phyloP scores from a whole-genome alignment of 2,797 vertebrate species.

The Passerculus sandwichensis region DNA sequence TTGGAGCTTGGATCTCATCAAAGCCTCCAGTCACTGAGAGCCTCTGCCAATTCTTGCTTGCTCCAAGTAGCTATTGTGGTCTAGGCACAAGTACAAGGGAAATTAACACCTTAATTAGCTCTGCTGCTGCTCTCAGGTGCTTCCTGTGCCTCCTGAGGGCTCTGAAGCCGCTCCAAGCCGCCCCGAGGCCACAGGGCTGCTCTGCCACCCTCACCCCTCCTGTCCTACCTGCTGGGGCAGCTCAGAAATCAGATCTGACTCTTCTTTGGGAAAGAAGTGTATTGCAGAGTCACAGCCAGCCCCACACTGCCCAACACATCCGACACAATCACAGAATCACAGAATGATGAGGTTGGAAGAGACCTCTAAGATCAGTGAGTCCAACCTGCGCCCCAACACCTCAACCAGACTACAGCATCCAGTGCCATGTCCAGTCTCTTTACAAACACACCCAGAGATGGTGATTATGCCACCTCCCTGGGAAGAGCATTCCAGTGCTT shows the following conservation, averaged over 20 bases:
- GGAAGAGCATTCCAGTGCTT: too few relatives aligned
- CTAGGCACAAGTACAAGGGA: not conserved
- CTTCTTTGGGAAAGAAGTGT: not conserved
- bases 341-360: too few relatives aligned
- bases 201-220: not conserved
- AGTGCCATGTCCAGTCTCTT: too few relatives aligned
- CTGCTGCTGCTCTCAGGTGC: not conserved
- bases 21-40: not conserved
- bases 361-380: too few relatives aligned
- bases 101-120: not conserved
- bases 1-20: not conserved
- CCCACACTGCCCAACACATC: too few relatives aligned
- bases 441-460: too few relatives aligned
- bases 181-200: not conserved
- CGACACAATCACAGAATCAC: too few relatives aligned
- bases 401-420: too few relatives aligned
- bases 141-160: not conserved
- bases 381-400: too few relatives aligned
- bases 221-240: rapidly evolving
- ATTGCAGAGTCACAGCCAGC: not conserved
- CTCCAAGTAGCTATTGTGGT: not conserved
- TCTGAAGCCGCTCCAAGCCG: not conserved
- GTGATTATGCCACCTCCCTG: too few relatives aligned
- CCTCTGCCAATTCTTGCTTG: not conserved
- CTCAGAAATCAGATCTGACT: not conserved